phyloP scores from a whole-genome alignment of 1,140 invertebrate species.

The Linepithema humile region DNA sequence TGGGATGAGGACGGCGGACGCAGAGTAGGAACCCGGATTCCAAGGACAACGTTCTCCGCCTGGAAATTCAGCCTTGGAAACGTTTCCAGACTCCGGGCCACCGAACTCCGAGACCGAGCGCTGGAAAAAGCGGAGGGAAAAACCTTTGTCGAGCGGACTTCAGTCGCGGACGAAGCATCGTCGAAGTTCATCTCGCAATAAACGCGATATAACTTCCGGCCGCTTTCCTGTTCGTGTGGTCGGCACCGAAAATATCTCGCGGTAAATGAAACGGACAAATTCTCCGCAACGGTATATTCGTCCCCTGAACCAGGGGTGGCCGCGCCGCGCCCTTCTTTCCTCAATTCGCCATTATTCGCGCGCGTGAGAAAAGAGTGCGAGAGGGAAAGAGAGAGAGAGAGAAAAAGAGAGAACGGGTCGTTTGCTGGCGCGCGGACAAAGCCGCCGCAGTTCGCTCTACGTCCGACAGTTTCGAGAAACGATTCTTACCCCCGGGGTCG shows the following conservation, averaged over 20 bases:
- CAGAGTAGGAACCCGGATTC: constrained; percentile 21
- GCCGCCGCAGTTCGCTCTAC: constrained; percentile 40
- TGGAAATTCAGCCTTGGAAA: constrained; percentile 53
- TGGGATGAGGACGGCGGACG: constrained; percentile 16
- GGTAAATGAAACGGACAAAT: constrained; percentile 74
- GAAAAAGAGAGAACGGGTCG: neutral
- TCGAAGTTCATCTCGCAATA: constrained; percentile 74
- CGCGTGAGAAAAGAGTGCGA: neutral
- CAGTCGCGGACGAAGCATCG: constrained; percentile 5
- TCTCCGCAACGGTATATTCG: constrained; percentile 57
- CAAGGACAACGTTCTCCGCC: constrained; percentile 58
- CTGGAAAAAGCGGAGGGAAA: neutral
- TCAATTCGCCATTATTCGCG: constrained; percentile 29
- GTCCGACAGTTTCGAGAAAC: constrained; percentile 54
- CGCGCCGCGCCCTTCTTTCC: neutral
- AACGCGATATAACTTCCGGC: constrained; percentile 74
- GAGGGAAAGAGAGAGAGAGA: neutral
- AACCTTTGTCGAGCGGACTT: constrained; percentile 14
- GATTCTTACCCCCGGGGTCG: constrained; percentile 44
- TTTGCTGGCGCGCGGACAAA: constrained; percentile 54
- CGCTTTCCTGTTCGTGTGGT: constrained; percentile 59
- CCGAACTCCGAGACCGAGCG: neutral
- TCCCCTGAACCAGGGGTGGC: neutral
- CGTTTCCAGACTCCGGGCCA: constrained; percentile 41
- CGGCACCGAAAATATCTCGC: constrained; percentile 68